Evolutionary conservation across 2,113 vertebrate species (phyloP), one percentile per base, ranked within the genome.

Genomic region (Phalacrocorax carbo): DNA sequence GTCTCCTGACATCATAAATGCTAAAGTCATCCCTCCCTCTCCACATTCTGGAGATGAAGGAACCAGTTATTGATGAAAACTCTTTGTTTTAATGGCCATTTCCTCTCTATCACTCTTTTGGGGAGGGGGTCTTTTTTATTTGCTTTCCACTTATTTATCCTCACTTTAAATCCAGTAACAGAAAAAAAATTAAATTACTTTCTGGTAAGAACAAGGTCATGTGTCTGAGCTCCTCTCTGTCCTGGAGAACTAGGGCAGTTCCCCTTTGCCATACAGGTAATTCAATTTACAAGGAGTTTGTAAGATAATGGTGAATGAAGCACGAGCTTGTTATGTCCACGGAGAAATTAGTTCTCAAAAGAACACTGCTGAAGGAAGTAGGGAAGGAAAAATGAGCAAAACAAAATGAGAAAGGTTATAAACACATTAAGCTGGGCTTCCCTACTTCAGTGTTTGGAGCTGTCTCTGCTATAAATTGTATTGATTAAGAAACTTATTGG

Each of bases 401-500:
- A 86, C 2, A 1, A 87, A 94, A 61, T 82, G 61, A 93, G 89
- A 94, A 83, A 60, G 60, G 36, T 34, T 95, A 69, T 94, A 89
- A 94, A 82, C 48, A 72, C 58, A 65, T 93, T 55, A 72, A 64
- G 73, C 40, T 84, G 84, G 69, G 52, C 73, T 95, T 85, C 70
- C 68, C 52, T 78, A 20, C 49, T 62, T 84, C 48, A 65, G 52
- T 76, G 34, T 81, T 89, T 75, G 65, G 61, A 89, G 65, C 49
- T 71, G 44, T 44, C 65, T 95, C 58, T 92, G 86, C 81, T 93
- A 49, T 82, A 87, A 94, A 69, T 93, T 58, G 48, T 89, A 95
- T 92, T 94, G 96, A 96, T 96, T 96, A 88, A 84, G 75, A 82
- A 93, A 87, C 49, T 75, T 93, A 79, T 54, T 87, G 83, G 79